Conservation (phyloP, 2,113 vertebrate species). For the Syngnathus scovelli region DNA sequence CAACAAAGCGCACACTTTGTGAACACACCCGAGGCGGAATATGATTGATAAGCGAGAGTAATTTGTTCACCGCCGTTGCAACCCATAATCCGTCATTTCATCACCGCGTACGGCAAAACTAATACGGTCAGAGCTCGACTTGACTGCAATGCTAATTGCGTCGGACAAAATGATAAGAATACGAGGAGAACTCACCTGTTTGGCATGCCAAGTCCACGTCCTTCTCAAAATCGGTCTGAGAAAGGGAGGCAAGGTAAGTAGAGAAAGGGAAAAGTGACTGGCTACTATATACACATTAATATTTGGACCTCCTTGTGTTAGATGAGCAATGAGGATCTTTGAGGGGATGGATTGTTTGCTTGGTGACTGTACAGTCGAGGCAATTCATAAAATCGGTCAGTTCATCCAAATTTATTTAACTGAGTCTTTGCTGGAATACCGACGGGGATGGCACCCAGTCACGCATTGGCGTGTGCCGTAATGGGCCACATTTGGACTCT, state of each 20-base stretch:
- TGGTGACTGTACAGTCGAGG: slow-evolving; percentile 8
- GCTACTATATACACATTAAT: slow-evolving; percentile 1
- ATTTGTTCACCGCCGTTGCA: slow-evolving; percentile 35
- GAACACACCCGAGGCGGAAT: slow-evolving; percentile 35
- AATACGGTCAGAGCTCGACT: slow-evolving; percentile 14
- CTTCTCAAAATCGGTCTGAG: slow-evolving; percentile 99
- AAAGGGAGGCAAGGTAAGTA: slow-evolving; percentile 30
- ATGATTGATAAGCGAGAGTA: slow-evolving; percentile 55
- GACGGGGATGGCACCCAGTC: slow-evolving; percentile 36
- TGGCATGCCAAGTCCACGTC: slow-evolving; percentile 98
- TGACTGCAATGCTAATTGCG: slow-evolving; percentile 27
- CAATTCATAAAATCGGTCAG: not conserved
- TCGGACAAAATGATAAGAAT: slow-evolving; percentile 9
- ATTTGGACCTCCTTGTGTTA: not conserved
- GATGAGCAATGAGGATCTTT: slow-evolving; percentile 24
- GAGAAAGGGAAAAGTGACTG: slow-evolving; percentile 26
- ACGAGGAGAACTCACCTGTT: slow-evolving; percentile 78
- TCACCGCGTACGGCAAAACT: slow-evolving; percentile 20
- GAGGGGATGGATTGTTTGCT: slow-evolving; percentile 18
- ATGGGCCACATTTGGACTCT: slow-evolving; percentile 41
- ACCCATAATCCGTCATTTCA: slow-evolving; percentile 39
- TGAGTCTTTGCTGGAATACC: slow-evolving; percentile 30
- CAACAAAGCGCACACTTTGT: slow-evolving; percentile 41
- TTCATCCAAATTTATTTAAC: not conserved
- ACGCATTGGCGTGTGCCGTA: slow-evolving; percentile 47